Evolutionary conservation across 1,140 invertebrate genomes (phyloP).

Genomic region (Procambarus virginalis): DNA sequence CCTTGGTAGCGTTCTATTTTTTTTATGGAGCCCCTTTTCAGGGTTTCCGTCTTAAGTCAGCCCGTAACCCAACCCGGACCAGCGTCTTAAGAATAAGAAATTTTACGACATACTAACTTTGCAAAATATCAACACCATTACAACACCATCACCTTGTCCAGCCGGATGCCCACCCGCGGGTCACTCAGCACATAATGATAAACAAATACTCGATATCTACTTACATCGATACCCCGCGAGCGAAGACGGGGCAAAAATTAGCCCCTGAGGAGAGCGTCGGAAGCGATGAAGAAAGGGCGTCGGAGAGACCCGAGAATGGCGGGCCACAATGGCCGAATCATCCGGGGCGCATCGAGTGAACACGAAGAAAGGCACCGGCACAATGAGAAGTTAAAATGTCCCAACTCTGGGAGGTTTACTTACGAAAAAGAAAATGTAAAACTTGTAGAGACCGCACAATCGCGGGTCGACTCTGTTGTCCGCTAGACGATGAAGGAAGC

Average conservation of each 20-base stretch:
- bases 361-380: constrained; percentile 51
- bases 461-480: not conserved
- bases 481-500: constrained; percentile 11
- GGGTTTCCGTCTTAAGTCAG: constrained; percentile 61
- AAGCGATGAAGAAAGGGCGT: constrained; percentile 31
- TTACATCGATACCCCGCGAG: constrained; percentile 28
- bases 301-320: constrained; percentile 38
- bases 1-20: constrained; percentile 12
- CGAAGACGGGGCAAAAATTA: constrained; percentile 26
- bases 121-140: not conserved
- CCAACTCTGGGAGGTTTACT: constrained; percentile 53
- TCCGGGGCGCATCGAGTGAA: constrained; percentile 54
- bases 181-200: constrained; percentile 2
- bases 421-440: constrained; percentile 57
- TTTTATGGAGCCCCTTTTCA: not conserved
- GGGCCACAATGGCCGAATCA: constrained; percentile 56
- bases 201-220: constrained; percentile 50
- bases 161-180: not conserved
- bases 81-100: constrained; percentile 29
- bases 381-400: constrained; percentile 64
- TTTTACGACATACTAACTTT: constrained; percentile 5
- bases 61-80: constrained; percentile 32
- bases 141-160: not conserved
- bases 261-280: constrained; percentile 29
- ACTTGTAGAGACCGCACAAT: constrained; percentile 58